These are phyloP conservation scores for Drosophila austrosaltans DNA, from an alignment of 2,888 invertebrate species.

Conservation along the genomic window DNA sequence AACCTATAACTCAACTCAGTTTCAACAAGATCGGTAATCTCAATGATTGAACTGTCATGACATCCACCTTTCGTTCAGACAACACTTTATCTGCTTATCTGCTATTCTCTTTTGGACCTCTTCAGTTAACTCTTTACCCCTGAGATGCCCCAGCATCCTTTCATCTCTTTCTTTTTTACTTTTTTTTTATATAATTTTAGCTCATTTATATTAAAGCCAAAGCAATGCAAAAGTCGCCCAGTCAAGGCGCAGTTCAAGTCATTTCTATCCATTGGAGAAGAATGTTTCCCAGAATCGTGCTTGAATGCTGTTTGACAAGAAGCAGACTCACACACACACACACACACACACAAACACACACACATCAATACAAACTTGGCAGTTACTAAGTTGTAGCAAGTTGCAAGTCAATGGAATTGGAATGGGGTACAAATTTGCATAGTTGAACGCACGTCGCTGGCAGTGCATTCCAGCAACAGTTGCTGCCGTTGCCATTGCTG, in stretches of 20 bases:
- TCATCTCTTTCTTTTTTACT: slow-evolving; percentile 26
- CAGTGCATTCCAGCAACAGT: slow-evolving; percentile 68
- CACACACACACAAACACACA: slow-evolving; percentile 29
- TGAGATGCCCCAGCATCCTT: neutral
- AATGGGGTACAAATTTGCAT: slow-evolving; percentile 66
- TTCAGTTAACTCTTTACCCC: neutral
- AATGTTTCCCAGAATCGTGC: slow-evolving; percentile 81
- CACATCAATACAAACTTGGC: slow-evolving; percentile 33
- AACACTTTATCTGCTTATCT: slow-evolving; percentile 44
- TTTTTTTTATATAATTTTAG: slow-evolving; percentile 54
- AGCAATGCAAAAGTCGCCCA: slow-evolving; percentile 62
- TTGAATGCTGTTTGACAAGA: slow-evolving; percentile 81
- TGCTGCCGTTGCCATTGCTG: slow-evolving; percentile 52
- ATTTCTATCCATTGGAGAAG: slow-evolving; percentile 62
- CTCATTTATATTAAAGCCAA: slow-evolving; percentile 67
- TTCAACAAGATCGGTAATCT: slow-evolving; percentile 53
- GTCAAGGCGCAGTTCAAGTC: slow-evolving; percentile 29
- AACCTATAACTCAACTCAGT: slow-evolving; percentile 49
- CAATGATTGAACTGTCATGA: slow-evolving; percentile 70
- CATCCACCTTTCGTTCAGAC: slow-evolving; percentile 48
- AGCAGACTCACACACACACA: slow-evolving; percentile 36
- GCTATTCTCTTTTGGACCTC: slow-evolving; percentile 1
- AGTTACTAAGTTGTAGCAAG: slow-evolving; percentile 77
- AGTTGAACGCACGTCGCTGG: slow-evolving; percentile 71
- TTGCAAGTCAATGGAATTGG: slow-evolving; percentile 71